Evolutionary conservation across 2,888 invertebrate genomes (phyloP).

Genomic region (Leptinotarsa juncta): DNA sequence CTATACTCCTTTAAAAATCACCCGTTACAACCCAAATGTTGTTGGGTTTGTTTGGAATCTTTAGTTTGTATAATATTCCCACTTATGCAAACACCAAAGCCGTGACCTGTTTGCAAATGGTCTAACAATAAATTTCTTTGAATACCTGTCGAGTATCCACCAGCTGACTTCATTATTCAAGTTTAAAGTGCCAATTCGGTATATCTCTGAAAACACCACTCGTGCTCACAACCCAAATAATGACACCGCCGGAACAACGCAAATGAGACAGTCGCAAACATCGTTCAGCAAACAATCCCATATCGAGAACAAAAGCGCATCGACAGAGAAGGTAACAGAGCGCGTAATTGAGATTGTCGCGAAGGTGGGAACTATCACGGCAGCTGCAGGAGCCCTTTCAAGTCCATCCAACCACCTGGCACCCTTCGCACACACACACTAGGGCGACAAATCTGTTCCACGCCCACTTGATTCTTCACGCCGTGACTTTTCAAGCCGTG

Average conservation of each 20-base stretch:
- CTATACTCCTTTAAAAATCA: too few species aligned
- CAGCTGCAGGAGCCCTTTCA: constrained; percentile 41
- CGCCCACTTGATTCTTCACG: constrained; percentile 67
- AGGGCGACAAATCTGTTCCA: constrained; percentile 65
- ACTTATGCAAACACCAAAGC: too few species aligned
- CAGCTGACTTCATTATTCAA: too few species aligned
- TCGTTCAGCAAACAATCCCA: neutral
- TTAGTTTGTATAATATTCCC: too few species aligned
- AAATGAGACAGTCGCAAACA: constrained; percentile 9
- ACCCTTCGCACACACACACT: constrained; percentile 34
- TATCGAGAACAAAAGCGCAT: constrained; percentile 19
- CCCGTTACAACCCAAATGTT: too few species aligned
- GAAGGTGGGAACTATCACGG: constrained; percentile 13
- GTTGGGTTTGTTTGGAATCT: too few species aligned
- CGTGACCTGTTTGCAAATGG: too few species aligned
- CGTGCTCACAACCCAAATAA: neutral
- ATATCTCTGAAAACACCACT: neutral
- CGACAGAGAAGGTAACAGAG: constrained; percentile 29
- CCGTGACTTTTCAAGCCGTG: constrained; percentile 67
- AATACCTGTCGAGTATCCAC: too few species aligned
- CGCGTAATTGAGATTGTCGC: constrained; percentile 32
- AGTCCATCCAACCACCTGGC: constrained; percentile 46
- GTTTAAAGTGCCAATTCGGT: too few species aligned
- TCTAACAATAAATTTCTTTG: too few species aligned
- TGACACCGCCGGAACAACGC: neutral